Percentiles rank a stretch among this genome's conserved stretches.
These are phyloP conservation scores for Otolemur garnettii DNA, from an alignment of 2,113 vertebrate species.

Conservation along the genomic window DNA sequence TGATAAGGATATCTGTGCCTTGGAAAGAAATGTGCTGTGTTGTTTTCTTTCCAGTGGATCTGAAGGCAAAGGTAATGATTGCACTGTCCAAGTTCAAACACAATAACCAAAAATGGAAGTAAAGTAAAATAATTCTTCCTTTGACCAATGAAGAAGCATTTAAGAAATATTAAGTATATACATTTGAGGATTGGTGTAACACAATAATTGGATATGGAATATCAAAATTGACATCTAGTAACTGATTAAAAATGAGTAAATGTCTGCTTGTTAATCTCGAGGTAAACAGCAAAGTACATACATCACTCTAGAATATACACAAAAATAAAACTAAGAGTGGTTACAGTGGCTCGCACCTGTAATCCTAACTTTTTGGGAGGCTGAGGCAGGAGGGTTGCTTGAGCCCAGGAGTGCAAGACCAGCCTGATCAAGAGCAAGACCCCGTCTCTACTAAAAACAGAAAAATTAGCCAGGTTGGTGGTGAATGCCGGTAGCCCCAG, in stretches of 20 bases:
- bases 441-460: no score
- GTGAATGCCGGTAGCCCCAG: no score
- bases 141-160: constrained; percentile 70
- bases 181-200: constrained; percentile 82
- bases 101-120: neutral
- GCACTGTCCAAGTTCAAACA: constrained; percentile 63
- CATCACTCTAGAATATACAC: constrained; percentile 44
- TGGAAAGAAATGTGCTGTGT: constrained; percentile 67
- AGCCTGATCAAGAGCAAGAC: no score
- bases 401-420: no score
- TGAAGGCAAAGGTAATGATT: constrained; percentile 64
- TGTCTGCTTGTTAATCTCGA: constrained; percentile 69
- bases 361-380: no score
- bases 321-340: constrained; percentile 2
- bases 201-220: constrained; percentile 72
- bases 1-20: constrained; percentile 58
- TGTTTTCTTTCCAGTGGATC: constrained; percentile 60
- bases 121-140: constrained; percentile 62
- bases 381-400: no score
- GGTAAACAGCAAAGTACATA: constrained; percentile 69
- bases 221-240: constrained; percentile 71
- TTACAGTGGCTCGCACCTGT: no score
- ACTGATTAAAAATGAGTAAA: constrained; percentile 61
- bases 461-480: no score
- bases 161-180: constrained; percentile 77